Percentiles rank a stretch among this genome's conserved stretches.
Evolutionary conservation across 2,888 invertebrate species (phyloP).

Genomic region (Metalampra italica): DNA sequence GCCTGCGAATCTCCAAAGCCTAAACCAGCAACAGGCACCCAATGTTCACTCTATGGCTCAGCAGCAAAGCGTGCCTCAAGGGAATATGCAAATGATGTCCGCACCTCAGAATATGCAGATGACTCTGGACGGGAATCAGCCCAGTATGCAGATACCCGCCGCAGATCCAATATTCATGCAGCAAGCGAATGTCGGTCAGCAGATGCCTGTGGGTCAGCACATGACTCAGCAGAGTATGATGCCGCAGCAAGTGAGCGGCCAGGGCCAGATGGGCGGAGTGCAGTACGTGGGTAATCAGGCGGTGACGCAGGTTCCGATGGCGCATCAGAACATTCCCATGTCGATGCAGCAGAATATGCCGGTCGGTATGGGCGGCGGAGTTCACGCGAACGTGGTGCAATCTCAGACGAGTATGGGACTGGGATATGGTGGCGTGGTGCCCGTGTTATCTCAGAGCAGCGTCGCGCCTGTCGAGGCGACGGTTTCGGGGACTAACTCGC

Average conservation of each 20-base stretch:
- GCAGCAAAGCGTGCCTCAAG: slow-evolving; percentile 78
- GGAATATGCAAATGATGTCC: slow-evolving; percentile 78
- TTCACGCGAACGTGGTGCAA: slow-evolving; percentile 69
- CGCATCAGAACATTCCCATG: slow-evolving; percentile 75
- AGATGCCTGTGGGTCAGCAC: slow-evolving; percentile 64
- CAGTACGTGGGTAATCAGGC: slow-evolving; percentile 65
- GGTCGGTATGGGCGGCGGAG: slow-evolving; percentile 64
- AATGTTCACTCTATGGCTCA: slow-evolving; percentile 63
- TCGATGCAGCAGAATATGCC: slow-evolving; percentile 72
- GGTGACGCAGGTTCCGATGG: slow-evolving; percentile 61
- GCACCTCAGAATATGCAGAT: slow-evolving; percentile 75
- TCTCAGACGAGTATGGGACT: slow-evolving; percentile 72
- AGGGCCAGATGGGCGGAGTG: slow-evolving; percentile 63
- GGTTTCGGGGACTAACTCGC: slow-evolving; percentile 74
- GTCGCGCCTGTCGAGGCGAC: slow-evolving; percentile 65
- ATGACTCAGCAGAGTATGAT: slow-evolving; percentile 70
- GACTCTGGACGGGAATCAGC: slow-evolving; percentile 76
- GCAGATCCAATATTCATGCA: slow-evolving; percentile 75
- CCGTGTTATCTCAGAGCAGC: slow-evolving; percentile 74
- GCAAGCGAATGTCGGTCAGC: slow-evolving; percentile 60
- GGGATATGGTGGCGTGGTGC: slow-evolving; percentile 64
- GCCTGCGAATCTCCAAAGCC: slow-evolving; percentile 77
- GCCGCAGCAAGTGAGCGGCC: slow-evolving; percentile 64
- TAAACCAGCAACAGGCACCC: slow-evolving; percentile 68
- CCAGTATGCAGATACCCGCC: slow-evolving; percentile 75